phyloP scores from a whole-genome alignment of 2,797 vertebrate species.

The Sciaenops ocellatus region DNA sequence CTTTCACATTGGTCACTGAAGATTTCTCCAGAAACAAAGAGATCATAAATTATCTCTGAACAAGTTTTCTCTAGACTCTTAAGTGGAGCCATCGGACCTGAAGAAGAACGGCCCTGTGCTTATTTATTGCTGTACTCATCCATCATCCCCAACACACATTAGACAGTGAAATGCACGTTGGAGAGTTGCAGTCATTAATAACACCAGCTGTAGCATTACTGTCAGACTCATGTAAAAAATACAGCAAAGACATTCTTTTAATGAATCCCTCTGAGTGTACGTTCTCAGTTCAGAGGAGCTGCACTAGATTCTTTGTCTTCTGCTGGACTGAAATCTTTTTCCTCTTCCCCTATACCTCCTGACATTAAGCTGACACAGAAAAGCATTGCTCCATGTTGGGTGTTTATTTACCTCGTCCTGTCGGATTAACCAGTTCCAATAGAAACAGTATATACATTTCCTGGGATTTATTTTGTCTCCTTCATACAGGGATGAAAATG shows the following conservation, averaged over 20 bases:
- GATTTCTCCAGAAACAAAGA: constrained; percentile 35
- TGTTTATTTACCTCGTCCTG: neutral
- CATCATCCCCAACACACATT: constrained; percentile 31
- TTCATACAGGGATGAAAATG: constrained; percentile 14
- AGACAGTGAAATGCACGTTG: constrained; percentile 8
- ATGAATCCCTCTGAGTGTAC: constrained; percentile 52
- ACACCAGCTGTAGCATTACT: constrained; percentile 32
- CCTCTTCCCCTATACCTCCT: neutral
- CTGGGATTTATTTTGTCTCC: constrained; percentile 6
- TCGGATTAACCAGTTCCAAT: constrained; percentile 36
- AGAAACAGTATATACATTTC: neutral
- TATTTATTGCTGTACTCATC: constrained; percentile 19
- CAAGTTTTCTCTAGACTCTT: constrained; percentile 5
- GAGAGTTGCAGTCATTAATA: constrained; percentile 36
- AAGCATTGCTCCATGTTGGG: neutral
- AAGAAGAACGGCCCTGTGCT: neutral
- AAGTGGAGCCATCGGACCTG: constrained; percentile 9
- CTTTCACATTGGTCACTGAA: neutral
- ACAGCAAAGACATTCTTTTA: constrained; percentile 33
- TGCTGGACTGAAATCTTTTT: neutral
- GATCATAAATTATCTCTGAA: constrained; percentile 30
- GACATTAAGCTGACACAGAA: constrained; percentile 6
- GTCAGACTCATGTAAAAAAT: constrained; percentile 26
- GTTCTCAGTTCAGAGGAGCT: constrained; percentile 25
- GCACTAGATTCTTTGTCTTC: constrained; percentile 20